Conservation (phyloP, 2,113 vertebrate species). For the Alouatta palliata region DNA sequence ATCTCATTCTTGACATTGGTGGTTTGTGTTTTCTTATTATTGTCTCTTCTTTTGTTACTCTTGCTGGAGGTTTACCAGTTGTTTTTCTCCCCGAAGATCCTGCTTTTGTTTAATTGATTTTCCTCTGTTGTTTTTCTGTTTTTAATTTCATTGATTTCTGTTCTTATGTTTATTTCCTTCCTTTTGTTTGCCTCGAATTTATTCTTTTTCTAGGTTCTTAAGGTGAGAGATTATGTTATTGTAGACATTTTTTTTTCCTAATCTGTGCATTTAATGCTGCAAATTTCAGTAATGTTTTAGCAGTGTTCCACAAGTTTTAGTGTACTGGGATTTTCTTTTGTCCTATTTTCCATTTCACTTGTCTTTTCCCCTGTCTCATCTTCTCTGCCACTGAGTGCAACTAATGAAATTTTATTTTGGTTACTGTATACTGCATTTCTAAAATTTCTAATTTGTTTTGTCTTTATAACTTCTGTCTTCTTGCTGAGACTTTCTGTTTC, state of each 20-base stretch:
- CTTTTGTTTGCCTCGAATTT: neutral
- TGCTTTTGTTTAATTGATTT: neutral
- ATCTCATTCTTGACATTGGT: neutral
- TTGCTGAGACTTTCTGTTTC: neutral
- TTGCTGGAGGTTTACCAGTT: neutral
- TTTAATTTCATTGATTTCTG: neutral
- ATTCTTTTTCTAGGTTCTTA: neutral
- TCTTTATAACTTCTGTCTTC: neutral
- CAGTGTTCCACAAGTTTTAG: neutral
- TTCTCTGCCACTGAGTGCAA: neutral
- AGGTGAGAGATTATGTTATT: neutral
- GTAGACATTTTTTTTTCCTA: neutral
- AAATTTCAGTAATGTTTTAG: neutral
- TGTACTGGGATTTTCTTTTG: neutral
- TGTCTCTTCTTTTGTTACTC: neutral
- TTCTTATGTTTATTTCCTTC: neutral
- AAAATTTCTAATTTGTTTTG: neutral
- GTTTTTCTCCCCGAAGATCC: neutral
- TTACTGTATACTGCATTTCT: neutral
- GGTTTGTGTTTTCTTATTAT: neutral
- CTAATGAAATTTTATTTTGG: neutral
- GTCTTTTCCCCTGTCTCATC: neutral
- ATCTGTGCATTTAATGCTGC: neutral
- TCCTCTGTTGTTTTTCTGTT: neutral
- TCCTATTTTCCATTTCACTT: neutral